These are phyloP conservation scores for silkworm (Bombyx mori) DNA, from an alignment of 1,140 invertebrate genomes.

Conservation along the genomic window DNA sequence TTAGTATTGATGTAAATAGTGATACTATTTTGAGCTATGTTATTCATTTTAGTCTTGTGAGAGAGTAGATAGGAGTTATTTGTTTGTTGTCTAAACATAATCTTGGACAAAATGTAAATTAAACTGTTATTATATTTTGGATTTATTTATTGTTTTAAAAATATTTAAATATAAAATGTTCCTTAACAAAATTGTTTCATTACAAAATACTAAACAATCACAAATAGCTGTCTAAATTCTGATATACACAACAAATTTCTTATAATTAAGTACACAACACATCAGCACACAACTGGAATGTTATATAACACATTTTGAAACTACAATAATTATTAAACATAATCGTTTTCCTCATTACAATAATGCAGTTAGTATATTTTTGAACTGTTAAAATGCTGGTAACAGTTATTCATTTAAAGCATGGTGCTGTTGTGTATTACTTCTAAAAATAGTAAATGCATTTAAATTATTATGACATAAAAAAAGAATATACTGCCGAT, in stretches of 20 bases:
- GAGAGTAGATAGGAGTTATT: no score
- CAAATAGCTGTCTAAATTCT: slow-evolving; percentile 47
- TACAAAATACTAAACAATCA: slow-evolving; percentile 41
- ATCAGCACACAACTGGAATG: slow-evolving; percentile 64
- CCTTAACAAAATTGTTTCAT: slow-evolving; percentile 46
- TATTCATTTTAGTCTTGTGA: no score
- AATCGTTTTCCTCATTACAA: background rate
- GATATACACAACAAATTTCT: slow-evolving; percentile 48
- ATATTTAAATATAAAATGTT: slow-evolving; percentile 41
- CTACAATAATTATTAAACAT: background rate
- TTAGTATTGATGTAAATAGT: no score
- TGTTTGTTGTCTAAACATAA: no score
- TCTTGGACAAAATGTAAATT: slow-evolving; percentile 12
- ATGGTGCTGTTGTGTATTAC: slow-evolving; percentile 36
- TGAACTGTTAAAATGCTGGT: slow-evolving; percentile 1
- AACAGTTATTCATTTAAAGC: slow-evolving; percentile 16
- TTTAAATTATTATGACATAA: slow-evolving; percentile 13
- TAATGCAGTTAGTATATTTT: background rate
- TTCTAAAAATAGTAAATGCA: slow-evolving; percentile 48
- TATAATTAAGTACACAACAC: slow-evolving; percentile 56
- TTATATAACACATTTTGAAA: slow-evolving; percentile 21
- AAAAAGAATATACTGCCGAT: background rate
- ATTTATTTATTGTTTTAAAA: slow-evolving; percentile 42
- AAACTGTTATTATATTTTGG: slow-evolving; percentile 22
- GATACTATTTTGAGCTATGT: no score